These are phyloP conservation scores for Etheostoma nigrum DNA, from an alignment of 2,797 vertebrate species.

Conservation along the genomic window DNA sequence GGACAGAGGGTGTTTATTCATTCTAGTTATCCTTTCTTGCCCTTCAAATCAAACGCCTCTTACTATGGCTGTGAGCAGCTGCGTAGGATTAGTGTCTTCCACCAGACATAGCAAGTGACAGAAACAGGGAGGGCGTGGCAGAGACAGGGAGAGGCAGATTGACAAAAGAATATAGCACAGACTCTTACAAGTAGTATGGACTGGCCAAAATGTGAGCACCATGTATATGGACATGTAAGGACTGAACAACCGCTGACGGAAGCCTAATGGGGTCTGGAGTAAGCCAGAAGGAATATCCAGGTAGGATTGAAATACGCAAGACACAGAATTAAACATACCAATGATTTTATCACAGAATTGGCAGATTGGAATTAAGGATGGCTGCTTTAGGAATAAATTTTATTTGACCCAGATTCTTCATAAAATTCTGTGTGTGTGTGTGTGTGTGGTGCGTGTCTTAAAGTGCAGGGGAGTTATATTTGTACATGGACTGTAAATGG, in stretches of 20 bases:
- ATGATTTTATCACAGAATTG: not conserved
- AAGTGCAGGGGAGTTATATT: not conserved
- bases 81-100: slow-evolving; percentile 57
- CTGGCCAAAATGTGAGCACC: slow-evolving; percentile 7
- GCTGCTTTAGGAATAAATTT: not conserved
- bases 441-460: not conserved
- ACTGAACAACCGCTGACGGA: slow-evolving; percentile 43
- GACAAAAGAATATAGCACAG: not conserved
- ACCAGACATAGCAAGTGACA: slow-evolving; percentile 18
- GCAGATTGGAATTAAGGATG: not conserved
- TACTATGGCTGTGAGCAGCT: slow-evolving; percentile 2
- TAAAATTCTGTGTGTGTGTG: not conserved
- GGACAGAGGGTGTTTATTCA: not conserved
- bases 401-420: not conserved
- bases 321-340: not conserved
- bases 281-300: slow-evolving; percentile 73
- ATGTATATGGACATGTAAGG: slow-evolving; percentile 30
- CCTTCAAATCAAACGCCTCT: slow-evolving; percentile 48
- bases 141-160: not conserved
- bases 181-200: not conserved
- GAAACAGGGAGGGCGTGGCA: not conserved
- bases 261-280: slow-evolving; percentile 80
- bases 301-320: slow-evolving; percentile 51
- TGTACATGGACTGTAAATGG: not conserved
- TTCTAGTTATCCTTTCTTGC: not conserved